Percentiles rank a stretch among this genome's conserved stretches.
phyloP scores from a whole-genome alignment of 2,888 invertebrate species.

The Habroteleia sp. region DNA sequence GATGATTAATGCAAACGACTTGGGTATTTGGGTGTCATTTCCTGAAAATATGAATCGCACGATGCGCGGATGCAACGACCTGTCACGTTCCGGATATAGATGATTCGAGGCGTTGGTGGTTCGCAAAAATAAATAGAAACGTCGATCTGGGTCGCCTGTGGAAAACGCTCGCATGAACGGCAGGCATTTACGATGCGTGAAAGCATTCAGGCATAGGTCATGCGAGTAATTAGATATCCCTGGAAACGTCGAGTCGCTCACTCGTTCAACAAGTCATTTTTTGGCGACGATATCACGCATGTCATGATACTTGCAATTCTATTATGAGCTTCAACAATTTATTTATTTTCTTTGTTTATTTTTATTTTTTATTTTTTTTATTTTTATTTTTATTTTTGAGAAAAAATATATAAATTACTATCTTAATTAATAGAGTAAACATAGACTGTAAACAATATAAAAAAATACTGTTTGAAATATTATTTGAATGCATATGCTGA shows the following conservation, averaged over 20 bases:
- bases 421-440: too few relatives aligned
- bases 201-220: constrained; percentile 69
- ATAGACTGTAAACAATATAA: too few relatives aligned
- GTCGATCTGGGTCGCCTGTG: constrained; percentile 62
- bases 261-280: constrained; percentile 65
- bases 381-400: too few relatives aligned
- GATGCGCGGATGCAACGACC: constrained; percentile 49
- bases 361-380: not conserved
- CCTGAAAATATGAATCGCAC: constrained; percentile 52
- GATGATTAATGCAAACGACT: constrained; percentile 41
- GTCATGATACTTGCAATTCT: constrained; percentile 26
- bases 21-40: constrained; percentile 43
- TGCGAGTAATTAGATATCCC: constrained; percentile 78
- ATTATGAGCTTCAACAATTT: constrained; percentile 2
- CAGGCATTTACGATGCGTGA: constrained; percentile 65
- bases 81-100: constrained; percentile 57
- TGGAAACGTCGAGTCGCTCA: constrained; percentile 75
- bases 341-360: constrained; percentile 1
- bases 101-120: constrained; percentile 52
- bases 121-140: constrained; percentile 54
- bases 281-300: constrained; percentile 47
- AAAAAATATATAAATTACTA: too few relatives aligned
- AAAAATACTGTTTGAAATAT: too few relatives aligned
- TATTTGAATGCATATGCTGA: too few relatives aligned
- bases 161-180: constrained; percentile 53